phyloP scores from a whole-genome alignment of 2,888 invertebrate genomes.

The Ichneumoninae sp. region DNA sequence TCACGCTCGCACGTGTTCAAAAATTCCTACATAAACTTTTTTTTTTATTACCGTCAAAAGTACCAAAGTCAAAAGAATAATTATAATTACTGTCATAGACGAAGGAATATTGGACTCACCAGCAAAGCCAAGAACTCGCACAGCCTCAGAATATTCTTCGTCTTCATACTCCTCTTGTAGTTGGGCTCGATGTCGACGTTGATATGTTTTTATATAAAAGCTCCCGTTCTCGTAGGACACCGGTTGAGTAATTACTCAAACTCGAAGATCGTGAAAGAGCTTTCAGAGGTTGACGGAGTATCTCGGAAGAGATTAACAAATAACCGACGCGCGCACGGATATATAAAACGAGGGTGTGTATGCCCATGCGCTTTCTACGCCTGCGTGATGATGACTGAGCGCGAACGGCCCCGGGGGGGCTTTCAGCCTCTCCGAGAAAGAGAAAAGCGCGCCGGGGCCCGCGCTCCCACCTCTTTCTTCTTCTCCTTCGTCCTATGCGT shows the following conservation, averaged over 20 bases:
- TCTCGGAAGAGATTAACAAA: conserved; percentile 21
- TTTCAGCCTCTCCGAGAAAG: conserved; percentile 72
- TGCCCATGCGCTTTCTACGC: conserved; percentile 72
- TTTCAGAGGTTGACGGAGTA: conserved; percentile 7
- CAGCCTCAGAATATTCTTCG: conserved; percentile 38
- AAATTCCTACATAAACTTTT: neutral
- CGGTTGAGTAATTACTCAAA: neutral
- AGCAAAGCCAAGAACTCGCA: conserved; percentile 54
- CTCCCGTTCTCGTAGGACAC: neutral
- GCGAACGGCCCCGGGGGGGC: conserved; percentile 62
- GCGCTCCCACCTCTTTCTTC: conserved; percentile 70
- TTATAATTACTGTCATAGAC: conserved; percentile 17
- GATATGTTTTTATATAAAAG: neutral
- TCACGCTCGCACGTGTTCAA: neutral
- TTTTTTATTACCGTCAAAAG: neutral
- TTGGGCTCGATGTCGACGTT: neutral
- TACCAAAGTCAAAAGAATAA: neutral
- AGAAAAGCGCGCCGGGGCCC: conserved; percentile 75
- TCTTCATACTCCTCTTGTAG: conserved; percentile 45
- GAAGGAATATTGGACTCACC: conserved; percentile 68
- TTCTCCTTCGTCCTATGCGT: conserved; percentile 21
- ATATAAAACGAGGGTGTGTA: conserved; percentile 12
- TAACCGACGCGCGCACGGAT: conserved; percentile 13
- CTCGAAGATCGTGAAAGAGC: neutral
- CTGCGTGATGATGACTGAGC: conserved; percentile 81